These are phyloP conservation scores for Halictus quadricinctus DNA, from an alignment of 2,888 invertebrate genomes.

Conservation along the genomic window DNA sequence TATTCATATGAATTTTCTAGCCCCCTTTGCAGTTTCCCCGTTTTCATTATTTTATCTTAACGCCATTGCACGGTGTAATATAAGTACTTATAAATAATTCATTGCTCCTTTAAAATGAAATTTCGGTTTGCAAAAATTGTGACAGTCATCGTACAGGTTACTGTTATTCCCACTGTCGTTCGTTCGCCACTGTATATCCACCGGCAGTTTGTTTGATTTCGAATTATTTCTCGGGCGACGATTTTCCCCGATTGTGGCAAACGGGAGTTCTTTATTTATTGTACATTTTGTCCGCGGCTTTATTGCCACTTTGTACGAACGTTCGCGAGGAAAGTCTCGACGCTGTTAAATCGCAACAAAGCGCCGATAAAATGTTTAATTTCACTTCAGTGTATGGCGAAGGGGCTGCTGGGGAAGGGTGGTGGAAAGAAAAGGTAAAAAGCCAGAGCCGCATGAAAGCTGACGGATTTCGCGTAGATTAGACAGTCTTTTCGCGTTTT, in stretches of 20 bases:
- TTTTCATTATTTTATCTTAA: not conserved
- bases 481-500: conserved; percentile 37
- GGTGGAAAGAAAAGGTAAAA: not conserved
- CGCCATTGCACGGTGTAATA: too few species aligned
- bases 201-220: not conserved
- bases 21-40: not conserved
- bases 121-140: not conserved
- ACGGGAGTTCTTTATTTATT: not conserved
- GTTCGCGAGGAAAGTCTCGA: not conserved
- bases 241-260: conserved; percentile 1
- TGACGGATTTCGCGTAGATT: conserved; percentile 44
- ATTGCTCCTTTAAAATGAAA: not conserved
- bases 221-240: not conserved
- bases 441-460: conserved; percentile 24
- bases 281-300: conserved; percentile 8
- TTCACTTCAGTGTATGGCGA: not conserved
- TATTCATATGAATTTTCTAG: not conserved
- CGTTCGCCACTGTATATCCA: not conserved
- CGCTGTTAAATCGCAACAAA: conserved; percentile 7
- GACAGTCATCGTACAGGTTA: not conserved
- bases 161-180: not conserved
- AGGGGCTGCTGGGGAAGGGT: not conserved
- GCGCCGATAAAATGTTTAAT: conserved; percentile 37
- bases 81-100: too few species aligned
- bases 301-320: conserved; percentile 22